These are phyloP conservation scores for Alauda arvensis DNA, from an alignment of 2,797 vertebrate genomes.

Conservation along the genomic window DNA sequence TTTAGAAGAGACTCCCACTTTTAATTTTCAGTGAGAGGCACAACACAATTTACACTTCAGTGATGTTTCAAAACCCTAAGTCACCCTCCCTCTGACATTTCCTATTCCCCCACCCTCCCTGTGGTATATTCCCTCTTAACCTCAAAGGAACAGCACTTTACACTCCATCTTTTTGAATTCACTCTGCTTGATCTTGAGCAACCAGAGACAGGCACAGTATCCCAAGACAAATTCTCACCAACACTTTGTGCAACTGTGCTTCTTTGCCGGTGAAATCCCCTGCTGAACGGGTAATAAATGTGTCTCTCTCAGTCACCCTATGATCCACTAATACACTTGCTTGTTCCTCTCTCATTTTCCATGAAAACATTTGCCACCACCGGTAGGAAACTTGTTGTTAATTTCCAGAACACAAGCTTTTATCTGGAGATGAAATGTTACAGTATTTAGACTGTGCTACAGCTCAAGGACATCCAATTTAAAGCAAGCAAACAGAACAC, in stretches of 20 bases:
- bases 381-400: not conserved
- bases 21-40: not conserved
- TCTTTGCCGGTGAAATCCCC: not conserved
- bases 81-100: not conserved
- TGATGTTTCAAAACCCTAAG: not conserved
- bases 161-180: constrained; percentile 1
- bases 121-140: not conserved
- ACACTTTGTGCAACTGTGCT: not conserved
- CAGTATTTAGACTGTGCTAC: not conserved
- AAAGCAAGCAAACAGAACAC: not conserved
- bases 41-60: not conserved
- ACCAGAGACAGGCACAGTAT: not conserved
- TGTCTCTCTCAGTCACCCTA: not conserved
- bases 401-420: not conserved
- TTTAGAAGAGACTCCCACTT: not conserved
- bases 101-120: not conserved
- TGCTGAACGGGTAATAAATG: constrained; percentile 18
- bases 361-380: not conserved
- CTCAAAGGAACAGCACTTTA: not conserved
- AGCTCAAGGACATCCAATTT: not conserved
- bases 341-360: not conserved
- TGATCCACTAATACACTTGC: not conserved
- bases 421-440: not conserved
- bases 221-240: not conserved
- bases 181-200: not conserved